A percentile compares a stretch with the other conserved stretches of the same genome.
Conservation (phyloP, 2,113 vertebrate genomes). For the Periophthalmodon schlosseri region DNA sequence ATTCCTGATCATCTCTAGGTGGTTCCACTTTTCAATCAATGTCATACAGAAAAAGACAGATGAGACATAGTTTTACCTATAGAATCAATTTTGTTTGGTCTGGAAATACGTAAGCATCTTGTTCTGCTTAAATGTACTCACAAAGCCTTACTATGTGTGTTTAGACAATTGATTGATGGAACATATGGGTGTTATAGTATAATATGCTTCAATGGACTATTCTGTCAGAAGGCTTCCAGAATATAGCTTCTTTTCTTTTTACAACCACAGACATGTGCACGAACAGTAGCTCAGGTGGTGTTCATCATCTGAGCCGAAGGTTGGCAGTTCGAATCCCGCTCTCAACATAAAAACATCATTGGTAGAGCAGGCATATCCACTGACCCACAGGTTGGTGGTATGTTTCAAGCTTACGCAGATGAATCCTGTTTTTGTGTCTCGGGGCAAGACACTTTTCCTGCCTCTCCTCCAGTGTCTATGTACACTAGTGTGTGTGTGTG, state of each 20-base stretch:
- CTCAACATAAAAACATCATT: too few relatives aligned
- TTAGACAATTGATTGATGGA: not conserved
- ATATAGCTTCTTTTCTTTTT: not conserved
- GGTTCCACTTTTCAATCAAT: slow-evolving; percentile 15
- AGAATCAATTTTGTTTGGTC: not conserved
- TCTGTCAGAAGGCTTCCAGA: not conserved
- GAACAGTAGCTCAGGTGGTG: not conserved
- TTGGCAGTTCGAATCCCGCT: too few relatives aligned
- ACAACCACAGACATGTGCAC: not conserved
- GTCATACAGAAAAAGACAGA: not conserved
- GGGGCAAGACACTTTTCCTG: too few relatives aligned
- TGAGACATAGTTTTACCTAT: slow-evolving; percentile 31
- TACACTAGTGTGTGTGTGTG: too few relatives aligned
- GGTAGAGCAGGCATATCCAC: too few relatives aligned
- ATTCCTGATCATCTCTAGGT: slow-evolving; percentile 36
- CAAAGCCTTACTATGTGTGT: not conserved
- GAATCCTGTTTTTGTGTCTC: too few relatives aligned
- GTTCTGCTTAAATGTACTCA: not conserved
- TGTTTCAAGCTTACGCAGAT: too few relatives aligned
- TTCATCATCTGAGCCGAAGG: too few relatives aligned
- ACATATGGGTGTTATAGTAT: not conserved
- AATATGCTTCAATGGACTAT: not conserved
- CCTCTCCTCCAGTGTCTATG: too few relatives aligned
- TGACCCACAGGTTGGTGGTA: too few relatives aligned
- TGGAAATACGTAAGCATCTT: not conserved